phyloP scores from a whole-genome alignment of 2,113 vertebrate species.

The Notothenia coriiceps region DNA sequence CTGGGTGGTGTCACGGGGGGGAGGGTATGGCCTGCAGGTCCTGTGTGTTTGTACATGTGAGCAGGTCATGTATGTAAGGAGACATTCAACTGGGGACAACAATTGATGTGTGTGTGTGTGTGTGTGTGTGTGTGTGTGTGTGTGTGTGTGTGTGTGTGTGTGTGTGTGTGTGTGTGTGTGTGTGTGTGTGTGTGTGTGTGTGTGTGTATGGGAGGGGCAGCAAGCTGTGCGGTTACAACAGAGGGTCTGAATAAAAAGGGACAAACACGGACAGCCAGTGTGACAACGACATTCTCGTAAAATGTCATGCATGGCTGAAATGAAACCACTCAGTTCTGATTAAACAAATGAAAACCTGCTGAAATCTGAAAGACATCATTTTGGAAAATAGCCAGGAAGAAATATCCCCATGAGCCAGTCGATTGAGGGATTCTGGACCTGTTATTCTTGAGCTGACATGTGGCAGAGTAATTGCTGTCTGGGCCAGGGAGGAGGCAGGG shows the following conservation, averaged over 20 bases:
- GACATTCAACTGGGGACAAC: conserved; percentile 19
- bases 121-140: not conserved
- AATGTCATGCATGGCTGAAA: conserved; percentile 47
- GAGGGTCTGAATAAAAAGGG: conserved; percentile 32
- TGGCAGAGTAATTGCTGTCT: conserved; percentile 74
- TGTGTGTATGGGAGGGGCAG: conserved; percentile 31
- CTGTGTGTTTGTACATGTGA: conserved; percentile 23
- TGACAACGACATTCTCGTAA: conserved; percentile 34
- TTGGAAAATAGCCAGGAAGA: conserved; percentile 51
- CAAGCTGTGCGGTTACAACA: conserved; percentile 51
- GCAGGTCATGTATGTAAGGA: not conserved
- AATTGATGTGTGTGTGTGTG: conserved; percentile 6
- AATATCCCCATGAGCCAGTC: conserved; percentile 53
- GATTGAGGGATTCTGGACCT: conserved; percentile 59
- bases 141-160: conserved; percentile 5
- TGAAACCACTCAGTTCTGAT: conserved; percentile 39
- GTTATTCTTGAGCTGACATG: conserved; percentile 71
- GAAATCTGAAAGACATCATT: conserved; percentile 51
- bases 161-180: not conserved
- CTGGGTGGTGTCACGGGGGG: conserved; percentile 70
- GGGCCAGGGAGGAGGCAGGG: conserved; percentile 47
- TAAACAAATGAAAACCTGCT: conserved; percentile 66
- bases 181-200: not conserved
- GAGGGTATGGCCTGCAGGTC: conserved; percentile 73
- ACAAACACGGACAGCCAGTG: conserved; percentile 39